phyloP scores from a whole-genome alignment of 2,113 vertebrate genomes.

The Toxostoma redivivum region DNA sequence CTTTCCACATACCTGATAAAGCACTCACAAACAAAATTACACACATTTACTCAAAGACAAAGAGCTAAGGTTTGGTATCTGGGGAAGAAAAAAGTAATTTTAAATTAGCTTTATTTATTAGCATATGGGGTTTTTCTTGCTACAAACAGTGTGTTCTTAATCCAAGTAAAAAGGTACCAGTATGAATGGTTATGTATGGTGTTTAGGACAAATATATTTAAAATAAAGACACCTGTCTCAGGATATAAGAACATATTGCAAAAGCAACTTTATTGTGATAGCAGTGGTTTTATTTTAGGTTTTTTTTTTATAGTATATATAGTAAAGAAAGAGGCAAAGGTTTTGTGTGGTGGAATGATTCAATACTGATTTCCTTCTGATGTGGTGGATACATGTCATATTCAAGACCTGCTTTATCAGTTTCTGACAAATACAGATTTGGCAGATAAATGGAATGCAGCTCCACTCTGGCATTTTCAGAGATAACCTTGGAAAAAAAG shows the following conservation, averaged over 20 bases:
- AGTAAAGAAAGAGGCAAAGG: not conserved
- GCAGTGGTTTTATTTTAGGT: not conserved
- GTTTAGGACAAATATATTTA: not conserved
- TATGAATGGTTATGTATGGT: not conserved
- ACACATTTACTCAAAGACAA: not conserved
- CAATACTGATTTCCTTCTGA: not conserved
- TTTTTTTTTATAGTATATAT: not conserved
- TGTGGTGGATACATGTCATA: rapidly evolving
- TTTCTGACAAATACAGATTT: not conserved
- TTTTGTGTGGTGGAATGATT: not conserved
- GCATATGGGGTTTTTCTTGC: not conserved
- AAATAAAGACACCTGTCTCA: not conserved
- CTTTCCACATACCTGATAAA: not conserved
- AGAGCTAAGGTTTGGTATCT: not conserved
- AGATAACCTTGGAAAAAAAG: not conserved
- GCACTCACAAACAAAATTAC: not conserved
- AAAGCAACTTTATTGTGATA: not conserved
- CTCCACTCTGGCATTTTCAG: not conserved
- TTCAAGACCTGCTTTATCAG: not conserved
- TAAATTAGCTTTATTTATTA: not conserved
- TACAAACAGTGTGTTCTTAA: not conserved
- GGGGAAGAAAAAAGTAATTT: not conserved
- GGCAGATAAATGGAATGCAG: not conserved
- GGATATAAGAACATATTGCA: not conserved
- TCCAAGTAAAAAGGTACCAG: not conserved